Conservation (phyloP, 2,113 vertebrate genomes). For the Amphilophus citrinellus region DNA sequence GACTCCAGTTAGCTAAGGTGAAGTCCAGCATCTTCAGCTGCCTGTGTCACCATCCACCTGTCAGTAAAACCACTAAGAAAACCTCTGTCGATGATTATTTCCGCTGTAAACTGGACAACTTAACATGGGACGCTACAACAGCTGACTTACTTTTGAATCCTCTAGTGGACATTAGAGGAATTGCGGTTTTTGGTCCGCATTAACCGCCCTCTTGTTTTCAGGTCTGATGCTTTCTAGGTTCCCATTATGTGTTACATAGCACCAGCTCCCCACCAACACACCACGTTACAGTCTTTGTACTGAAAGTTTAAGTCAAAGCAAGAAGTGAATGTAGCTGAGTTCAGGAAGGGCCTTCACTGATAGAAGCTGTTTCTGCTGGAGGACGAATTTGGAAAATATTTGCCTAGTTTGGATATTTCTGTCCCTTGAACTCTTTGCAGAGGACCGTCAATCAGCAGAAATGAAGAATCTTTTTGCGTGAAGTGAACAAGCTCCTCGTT, state of each 20-base stretch:
- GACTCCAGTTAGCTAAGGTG: background rate
- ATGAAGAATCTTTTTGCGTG: background rate
- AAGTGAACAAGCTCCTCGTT: slow-evolving; percentile 17
- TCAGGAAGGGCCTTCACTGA: too few relatives aligned
- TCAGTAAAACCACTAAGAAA: background rate
- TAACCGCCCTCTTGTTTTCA: background rate
- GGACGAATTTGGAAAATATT: background rate
- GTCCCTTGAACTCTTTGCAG: background rate
- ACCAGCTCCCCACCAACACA: background rate
- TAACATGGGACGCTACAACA: accelerated
- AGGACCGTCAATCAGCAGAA: background rate
- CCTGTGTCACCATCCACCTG: background rate
- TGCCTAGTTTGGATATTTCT: background rate
- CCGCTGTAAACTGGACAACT: background rate
- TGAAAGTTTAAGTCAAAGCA: background rate
- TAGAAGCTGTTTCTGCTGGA: too few relatives aligned
- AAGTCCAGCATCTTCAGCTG: background rate
- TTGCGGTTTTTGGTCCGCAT: background rate
- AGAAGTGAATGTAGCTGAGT: background rate
- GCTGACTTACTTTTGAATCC: accelerated
- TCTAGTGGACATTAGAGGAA: background rate
- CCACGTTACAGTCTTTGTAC: background rate
- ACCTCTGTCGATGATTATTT: background rate
- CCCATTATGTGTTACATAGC: background rate
- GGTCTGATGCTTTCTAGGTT: background rate